These are phyloP conservation scores for Cephalopholis sonnerati DNA, from an alignment of 2,113 vertebrate genomes.

Conservation along the genomic window DNA sequence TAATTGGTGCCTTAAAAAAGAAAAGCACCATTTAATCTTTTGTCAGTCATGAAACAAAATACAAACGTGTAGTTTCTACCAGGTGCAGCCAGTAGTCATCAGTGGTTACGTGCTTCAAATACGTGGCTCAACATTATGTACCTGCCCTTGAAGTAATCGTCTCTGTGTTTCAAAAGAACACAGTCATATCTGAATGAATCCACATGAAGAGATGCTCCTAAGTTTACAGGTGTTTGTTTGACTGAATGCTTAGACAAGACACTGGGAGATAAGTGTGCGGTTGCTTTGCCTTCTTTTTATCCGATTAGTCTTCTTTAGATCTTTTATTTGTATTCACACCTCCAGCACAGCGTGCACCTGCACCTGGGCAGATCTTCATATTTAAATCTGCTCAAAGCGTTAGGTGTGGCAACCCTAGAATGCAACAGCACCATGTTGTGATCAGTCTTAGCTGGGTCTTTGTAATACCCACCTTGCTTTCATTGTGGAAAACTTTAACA, in stretches of 20 bases:
- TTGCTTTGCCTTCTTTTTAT: not conserved
- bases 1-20: not conserved
- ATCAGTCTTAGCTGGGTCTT: not conserved
- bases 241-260: not conserved
- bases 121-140: too few species aligned
- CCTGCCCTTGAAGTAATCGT: too few species aligned
- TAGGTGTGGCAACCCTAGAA: not conserved
- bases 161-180: not conserved
- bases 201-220: not conserved
- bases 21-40: not conserved
- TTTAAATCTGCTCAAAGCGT: not conserved
- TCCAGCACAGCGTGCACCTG: not conserved
- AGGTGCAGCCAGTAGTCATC: not conserved
- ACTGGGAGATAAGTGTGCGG: not conserved
- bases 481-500: not conserved
- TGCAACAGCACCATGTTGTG: not conserved
- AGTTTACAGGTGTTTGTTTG: not conserved
- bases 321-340: not conserved
- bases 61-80: not conserved
- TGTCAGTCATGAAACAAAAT: not conserved
- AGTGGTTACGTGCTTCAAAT: not conserved
- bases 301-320: not conserved
- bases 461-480: not conserved
- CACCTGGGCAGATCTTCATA: not conserved
- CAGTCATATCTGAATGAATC: not conserved